Evolutionary conservation across 2,113 vertebrate genomes (phyloP).

Genomic region (Scolopax mira): DNA sequence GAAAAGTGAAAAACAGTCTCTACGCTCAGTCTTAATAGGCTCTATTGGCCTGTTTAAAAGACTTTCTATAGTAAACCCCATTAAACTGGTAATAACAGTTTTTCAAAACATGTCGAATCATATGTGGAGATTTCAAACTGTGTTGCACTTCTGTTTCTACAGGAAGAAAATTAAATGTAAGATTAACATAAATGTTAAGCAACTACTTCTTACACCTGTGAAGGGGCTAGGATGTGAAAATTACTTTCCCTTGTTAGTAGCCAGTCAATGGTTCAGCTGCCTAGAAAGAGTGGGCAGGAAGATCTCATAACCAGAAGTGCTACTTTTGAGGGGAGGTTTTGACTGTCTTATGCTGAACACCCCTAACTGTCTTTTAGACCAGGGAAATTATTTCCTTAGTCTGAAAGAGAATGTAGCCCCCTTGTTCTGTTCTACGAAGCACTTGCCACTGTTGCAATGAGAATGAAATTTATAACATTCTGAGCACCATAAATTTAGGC

Average conservation of each 20-base stretch:
- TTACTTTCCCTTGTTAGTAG: background rate
- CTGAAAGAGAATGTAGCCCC: background rate
- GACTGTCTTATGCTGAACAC: background rate
- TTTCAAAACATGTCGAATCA: constrained; percentile 37
- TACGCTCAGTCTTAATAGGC: background rate
- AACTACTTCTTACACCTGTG: background rate
- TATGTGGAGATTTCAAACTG: background rate
- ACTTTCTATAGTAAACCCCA: background rate
- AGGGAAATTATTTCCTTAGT: background rate
- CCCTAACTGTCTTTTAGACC: background rate
- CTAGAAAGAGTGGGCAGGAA: background rate
- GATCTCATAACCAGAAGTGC: background rate
- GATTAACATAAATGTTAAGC: background rate
- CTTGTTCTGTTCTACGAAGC: background rate
- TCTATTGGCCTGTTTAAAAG: background rate
- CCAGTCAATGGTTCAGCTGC: background rate
- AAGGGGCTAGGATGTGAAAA: background rate
- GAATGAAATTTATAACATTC: background rate
- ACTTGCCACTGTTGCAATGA: background rate
- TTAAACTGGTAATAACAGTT: constrained; percentile 14
- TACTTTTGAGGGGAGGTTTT: background rate
- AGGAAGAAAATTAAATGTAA: constrained; percentile 26
- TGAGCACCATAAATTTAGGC: background rate
- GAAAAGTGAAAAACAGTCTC: background rate
- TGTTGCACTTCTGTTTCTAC: background rate